phyloP scores from a whole-genome alignment of 2,113 vertebrate genomes.

The Pycnonotus jocosus region DNA sequence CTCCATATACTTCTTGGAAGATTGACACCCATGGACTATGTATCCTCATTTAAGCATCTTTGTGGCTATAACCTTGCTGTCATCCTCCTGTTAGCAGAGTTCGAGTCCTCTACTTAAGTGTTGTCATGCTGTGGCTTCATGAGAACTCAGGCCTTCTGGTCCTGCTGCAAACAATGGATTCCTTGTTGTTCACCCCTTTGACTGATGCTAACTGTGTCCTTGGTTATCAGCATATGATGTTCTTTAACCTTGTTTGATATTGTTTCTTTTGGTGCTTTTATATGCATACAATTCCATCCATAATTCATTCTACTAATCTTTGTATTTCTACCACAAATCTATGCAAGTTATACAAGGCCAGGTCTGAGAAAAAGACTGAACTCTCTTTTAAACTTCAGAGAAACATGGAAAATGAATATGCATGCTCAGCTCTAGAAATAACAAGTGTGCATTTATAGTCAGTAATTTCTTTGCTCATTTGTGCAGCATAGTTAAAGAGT shows the following conservation, averaged over 20 bases:
- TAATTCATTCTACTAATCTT: not conserved
- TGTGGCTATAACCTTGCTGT: not conserved
- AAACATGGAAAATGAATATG: not conserved
- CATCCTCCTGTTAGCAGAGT: not conserved
- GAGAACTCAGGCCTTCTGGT: not conserved
- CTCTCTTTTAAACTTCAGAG: not conserved
- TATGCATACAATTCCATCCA: rapidly evolving
- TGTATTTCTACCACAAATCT: not conserved
- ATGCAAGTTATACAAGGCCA: not conserved
- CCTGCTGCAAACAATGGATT: not conserved
- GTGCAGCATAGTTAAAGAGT: not conserved
- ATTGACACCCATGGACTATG: not conserved
- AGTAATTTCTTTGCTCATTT: not conserved
- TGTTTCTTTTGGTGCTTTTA: not conserved
- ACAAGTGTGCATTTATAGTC: not conserved
- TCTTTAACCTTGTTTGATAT: not conserved
- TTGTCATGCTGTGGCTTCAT: not conserved
- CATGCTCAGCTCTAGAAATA: not conserved
- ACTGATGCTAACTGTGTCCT: not conserved
- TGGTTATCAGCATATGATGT: not conserved
- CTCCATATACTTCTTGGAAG: not conserved
- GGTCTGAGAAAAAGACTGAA: not conserved
- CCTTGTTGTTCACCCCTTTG: not conserved
- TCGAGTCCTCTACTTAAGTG: not conserved
- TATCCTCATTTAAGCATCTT: not conserved